Base-by-base conservation (phyloP, 1,140 invertebrate genomes). In the Plodia interpunctella region DNA sequence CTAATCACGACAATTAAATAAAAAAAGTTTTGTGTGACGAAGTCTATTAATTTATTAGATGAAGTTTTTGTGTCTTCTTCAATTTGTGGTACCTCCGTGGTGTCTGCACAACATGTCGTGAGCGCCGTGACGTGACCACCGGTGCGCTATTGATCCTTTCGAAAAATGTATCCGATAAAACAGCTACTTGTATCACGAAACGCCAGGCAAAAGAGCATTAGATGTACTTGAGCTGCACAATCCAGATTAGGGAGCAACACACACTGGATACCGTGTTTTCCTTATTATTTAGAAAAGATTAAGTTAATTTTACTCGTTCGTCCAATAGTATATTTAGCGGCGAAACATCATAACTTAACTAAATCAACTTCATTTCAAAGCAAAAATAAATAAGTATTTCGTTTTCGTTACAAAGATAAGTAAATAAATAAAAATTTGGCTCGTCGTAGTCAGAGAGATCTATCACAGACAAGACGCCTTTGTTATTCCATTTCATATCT, bases 81-180 rank as follows among this genome's bases (percentile, higher is more conserved):
- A 44, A 3, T 44, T 44, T 44, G 38, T 44, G 15, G 21, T 53
- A 25, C 20, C 19, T 20, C n/a, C 15, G 38, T 21, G 49, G 38
- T 19, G 57, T 25, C 58, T 51, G 54, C 49, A 61, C 58, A 60
- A 52, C 54, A 56, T 54, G 57, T 58, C 38, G 59, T n/a, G 50
- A 53, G 51, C 51, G 50, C 20, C 65, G 62, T 61, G 58, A 63
- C 60, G 49, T 58, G 62, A 57, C 60, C 56, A 53, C 21, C 21
- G 51, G 44, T 61, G 55, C 59, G 59, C 53, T 68, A 65, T 65
- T 63, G 60, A 68, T 63, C 60, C 53, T 57, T 54, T 57, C 19
- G 44, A 62, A 60, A 57, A 59, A 62, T 13, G n/a, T 25, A n/a
- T 13, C 51, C 5, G 21, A 11, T 25, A 18, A 53, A 53, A 21